These are phyloP conservation scores for Clistopyga incitator DNA, from an alignment of 2,888 invertebrate genomes.

Conservation along the genomic window DNA sequence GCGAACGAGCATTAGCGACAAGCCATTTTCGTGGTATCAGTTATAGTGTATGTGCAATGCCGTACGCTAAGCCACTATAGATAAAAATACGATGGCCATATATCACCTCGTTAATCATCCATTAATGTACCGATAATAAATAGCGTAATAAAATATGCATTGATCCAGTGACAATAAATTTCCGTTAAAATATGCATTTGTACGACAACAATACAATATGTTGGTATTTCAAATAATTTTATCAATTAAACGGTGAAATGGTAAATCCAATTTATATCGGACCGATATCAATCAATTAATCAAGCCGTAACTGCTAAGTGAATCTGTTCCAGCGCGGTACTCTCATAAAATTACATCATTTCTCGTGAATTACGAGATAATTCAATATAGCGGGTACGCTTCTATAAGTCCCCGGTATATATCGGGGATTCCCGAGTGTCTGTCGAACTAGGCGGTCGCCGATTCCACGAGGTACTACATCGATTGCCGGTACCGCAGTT, in stretches of 20 bases:
- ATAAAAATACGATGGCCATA: background rate
- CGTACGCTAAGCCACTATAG: conserved; percentile 15
- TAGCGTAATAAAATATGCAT: conserved; percentile 1
- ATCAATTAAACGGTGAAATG: conserved; percentile 45
- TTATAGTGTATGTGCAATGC: conserved; percentile 3
- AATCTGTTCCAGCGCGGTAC: conserved; percentile 53
- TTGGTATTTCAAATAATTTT: conserved; percentile 21
- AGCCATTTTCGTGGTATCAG: conserved; percentile 32
- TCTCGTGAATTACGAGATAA: conserved; percentile 69
- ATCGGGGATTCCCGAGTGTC: conserved; percentile 61
- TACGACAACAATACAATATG: background rate
- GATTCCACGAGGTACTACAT: conserved; percentile 58
- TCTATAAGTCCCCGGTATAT: conserved; percentile 34
- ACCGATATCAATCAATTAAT: conserved; percentile 55
- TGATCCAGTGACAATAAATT: background rate
- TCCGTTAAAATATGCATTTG: conserved; percentile 6
- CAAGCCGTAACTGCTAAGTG: conserved; percentile 60
- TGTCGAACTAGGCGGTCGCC: conserved; percentile 64
- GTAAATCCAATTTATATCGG: conserved; percentile 46
- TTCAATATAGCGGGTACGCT: conserved; percentile 64
- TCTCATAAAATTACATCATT: conserved; percentile 67
- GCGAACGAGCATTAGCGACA: conserved; percentile 66
- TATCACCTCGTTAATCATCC: conserved; percentile 14
- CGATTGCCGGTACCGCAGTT: conserved; percentile 57
- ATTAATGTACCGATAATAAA: background rate